Evolutionary conservation across 2,888 invertebrate genomes (phyloP).

Genomic region (Julus scanicus): DNA sequence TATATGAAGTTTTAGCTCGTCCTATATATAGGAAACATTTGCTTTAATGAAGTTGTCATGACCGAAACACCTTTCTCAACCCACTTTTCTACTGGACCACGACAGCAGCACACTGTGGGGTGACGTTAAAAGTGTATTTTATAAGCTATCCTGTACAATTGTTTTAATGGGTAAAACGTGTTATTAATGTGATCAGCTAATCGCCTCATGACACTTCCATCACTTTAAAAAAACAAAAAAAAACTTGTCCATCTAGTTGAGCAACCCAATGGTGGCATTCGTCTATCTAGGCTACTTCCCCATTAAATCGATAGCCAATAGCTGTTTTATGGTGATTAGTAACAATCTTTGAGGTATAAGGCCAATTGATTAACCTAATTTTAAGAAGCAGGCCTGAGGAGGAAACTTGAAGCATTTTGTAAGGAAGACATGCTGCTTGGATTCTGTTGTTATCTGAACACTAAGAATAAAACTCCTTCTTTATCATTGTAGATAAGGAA

Average conservation of each 20-base stretch:
- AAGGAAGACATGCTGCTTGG: neutral
- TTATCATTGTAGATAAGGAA: neutral
- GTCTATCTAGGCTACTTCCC: constrained; percentile 42
- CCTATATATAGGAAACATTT: neutral
- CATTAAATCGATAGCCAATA: constrained; percentile 36
- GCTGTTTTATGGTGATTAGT: constrained; percentile 1
- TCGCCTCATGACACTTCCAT: constrained; percentile 9
- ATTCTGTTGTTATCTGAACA: neutral
- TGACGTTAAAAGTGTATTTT: neutral
- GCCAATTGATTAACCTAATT: constrained; percentile 30
- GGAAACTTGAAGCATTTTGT: neutral
- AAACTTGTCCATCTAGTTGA: constrained; percentile 3
- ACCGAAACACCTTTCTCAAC: constrained; percentile 34
- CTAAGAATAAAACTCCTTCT: neutral
- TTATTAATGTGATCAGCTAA: constrained; percentile 29
- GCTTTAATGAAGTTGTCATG: constrained; percentile 26
- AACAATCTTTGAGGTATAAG: constrained; percentile 25
- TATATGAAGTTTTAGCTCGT: neutral
- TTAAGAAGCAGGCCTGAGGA: neutral
- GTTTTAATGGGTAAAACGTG: neutral
- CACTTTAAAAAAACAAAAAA: neutral
- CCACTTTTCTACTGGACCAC: constrained; percentile 39
- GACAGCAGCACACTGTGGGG: neutral
- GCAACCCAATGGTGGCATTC: neutral
- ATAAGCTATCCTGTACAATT: neutral